These are phyloP conservation scores for Orthosia gothica DNA, from an alignment of 2,888 invertebrate genomes.

Conservation along the genomic window DNA sequence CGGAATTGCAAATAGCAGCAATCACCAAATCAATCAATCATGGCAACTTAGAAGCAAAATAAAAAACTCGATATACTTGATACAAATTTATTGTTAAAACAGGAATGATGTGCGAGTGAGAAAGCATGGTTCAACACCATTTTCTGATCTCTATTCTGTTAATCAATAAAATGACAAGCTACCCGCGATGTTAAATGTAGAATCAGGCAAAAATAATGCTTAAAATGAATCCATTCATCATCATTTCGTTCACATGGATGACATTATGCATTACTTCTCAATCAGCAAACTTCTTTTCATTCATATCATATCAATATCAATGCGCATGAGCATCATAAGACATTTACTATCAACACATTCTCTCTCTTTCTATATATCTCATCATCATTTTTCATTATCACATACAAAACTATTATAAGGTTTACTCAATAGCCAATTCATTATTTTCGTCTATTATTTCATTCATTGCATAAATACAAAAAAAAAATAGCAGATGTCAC, in stretches of 20 bases:
- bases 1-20: too few relatives aligned
- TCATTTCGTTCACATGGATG: conserved; percentile 48
- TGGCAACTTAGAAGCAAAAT: too few relatives aligned
- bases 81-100: too few relatives aligned
- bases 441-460: neutral
- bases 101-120: neutral
- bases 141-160: neutral
- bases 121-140: neutral
- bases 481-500: neutral
- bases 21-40: too few relatives aligned
- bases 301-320: conserved; percentile 15
- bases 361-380: conserved; percentile 61
- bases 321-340: conserved; percentile 28
- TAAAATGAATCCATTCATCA: conserved; percentile 57
- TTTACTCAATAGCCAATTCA: neutral
- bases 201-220: conserved; percentile 63
- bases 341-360: conserved; percentile 40
- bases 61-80: too few relatives aligned
- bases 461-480: too few relatives aligned
- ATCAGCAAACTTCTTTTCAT: conserved; percentile 69
- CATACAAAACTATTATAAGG: conserved; percentile 1
- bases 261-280: conserved; percentile 57
- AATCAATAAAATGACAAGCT: neutral
- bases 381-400: conserved; percentile 47
- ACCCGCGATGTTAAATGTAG: conserved; percentile 25